phyloP scores from a whole-genome alignment of 1,140 invertebrate species.

The Probaryconus sp. region DNA sequence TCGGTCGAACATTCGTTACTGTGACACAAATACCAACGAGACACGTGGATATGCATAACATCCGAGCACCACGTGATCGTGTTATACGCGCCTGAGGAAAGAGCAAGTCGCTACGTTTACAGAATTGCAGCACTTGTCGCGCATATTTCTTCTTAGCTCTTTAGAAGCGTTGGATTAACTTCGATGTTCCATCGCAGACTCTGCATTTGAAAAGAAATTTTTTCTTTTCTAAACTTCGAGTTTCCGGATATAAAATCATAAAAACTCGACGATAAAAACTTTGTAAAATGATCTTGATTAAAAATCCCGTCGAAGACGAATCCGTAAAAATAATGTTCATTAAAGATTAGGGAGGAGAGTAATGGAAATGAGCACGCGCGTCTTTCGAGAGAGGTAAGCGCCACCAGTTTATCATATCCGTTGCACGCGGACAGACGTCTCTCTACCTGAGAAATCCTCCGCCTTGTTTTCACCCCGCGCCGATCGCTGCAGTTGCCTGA shows the following conservation, averaged over 20 bases:
- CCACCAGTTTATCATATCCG: conserved; percentile 65
- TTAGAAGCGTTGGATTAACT: conserved; percentile 42
- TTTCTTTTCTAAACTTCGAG: too few species aligned
- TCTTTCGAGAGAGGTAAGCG: conserved; percentile 60
- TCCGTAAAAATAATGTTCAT: background rate
- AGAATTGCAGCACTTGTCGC: conserved; percentile 53
- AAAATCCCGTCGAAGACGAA: background rate
- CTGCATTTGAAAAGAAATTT: conserved; percentile 18
- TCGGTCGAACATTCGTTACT: conserved; percentile 31
- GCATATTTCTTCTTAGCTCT: conserved; percentile 54
- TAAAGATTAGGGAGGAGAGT: background rate
- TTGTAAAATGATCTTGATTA: conserved; percentile 15
- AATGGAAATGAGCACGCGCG: background rate
- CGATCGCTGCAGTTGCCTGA: conserved; percentile 1
- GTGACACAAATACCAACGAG: conserved; percentile 54
- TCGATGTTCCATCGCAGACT: conserved; percentile 20
- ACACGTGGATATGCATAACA: conserved; percentile 61
- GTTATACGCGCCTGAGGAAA: conserved; percentile 48
- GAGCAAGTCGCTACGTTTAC: conserved; percentile 53
- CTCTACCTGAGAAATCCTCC: conserved; percentile 42
- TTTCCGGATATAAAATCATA: too few species aligned
- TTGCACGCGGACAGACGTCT: conserved; percentile 47
- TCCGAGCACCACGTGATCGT: conserved; percentile 53
- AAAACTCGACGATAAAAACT: too few species aligned
- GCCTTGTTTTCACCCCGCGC: background rate